These are phyloP conservation scores for Clivina fossor DNA, from an alignment of 2,888 invertebrate species.

Conservation along the genomic window DNA sequence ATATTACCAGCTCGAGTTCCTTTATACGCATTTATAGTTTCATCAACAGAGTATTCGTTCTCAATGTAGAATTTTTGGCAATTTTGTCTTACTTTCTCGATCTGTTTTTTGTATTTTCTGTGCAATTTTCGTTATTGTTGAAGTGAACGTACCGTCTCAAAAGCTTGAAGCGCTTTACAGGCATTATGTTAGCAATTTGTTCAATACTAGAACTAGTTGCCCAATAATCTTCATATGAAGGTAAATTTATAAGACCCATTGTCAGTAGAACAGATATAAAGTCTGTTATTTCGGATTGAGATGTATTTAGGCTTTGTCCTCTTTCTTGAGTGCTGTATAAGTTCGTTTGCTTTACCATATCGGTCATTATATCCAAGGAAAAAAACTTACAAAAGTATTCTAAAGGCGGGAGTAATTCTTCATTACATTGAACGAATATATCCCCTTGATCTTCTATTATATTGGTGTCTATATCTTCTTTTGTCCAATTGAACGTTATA, in stretches of 20 bases:
- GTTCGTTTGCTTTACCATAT: slow-evolving; percentile 25
- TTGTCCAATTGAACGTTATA: slow-evolving; percentile 3
- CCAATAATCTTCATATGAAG: slow-evolving; percentile 31
- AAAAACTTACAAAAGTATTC: slow-evolving; percentile 22
- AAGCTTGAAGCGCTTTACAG: slow-evolving; percentile 36
- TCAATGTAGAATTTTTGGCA: slow-evolving; percentile 19
- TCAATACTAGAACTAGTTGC: slow-evolving; percentile 19
- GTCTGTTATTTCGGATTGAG: slow-evolving; percentile 27
- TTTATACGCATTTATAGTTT: slow-evolving; percentile 37
- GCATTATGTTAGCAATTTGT: slow-evolving; percentile 34
- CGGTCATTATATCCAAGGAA: slow-evolving; percentile 6
- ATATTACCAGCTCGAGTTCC: slow-evolving; percentile 25
- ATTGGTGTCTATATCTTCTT: slow-evolving; percentile 6
- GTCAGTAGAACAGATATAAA: slow-evolving; percentile 32
- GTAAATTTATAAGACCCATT: slow-evolving; percentile 35
- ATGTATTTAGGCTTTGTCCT: slow-evolving; percentile 19
- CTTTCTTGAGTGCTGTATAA: slow-evolving; percentile 28
- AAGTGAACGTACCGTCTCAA: slow-evolving; percentile 30
- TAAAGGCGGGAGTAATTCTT: slow-evolving; percentile 3
- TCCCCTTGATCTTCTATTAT: slow-evolving; percentile 1
- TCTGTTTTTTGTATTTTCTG: slow-evolving; percentile 6
- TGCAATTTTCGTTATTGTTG: slow-evolving; percentile 27
- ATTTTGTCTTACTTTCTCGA: slow-evolving; percentile 3
- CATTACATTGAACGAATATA: background rate
- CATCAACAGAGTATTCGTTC: slow-evolving; percentile 32